Base-by-base conservation (phyloP, 2,113 vertebrate genomes). In the Marcusenius ussheri region DNA sequence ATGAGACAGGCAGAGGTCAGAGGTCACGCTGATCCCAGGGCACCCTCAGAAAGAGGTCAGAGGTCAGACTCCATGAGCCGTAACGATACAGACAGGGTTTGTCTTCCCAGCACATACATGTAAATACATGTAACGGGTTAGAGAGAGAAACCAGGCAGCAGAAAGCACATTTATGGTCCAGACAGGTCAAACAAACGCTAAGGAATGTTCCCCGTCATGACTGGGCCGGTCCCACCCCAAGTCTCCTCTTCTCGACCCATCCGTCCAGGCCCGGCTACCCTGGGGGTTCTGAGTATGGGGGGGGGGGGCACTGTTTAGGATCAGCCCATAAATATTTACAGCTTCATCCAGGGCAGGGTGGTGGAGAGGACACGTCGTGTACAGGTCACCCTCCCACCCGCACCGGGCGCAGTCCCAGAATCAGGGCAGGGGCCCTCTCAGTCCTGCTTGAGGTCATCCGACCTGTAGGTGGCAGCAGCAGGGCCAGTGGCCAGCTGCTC, bases 401-500 rank as follows among this genome's bases (percentile, higher is more conserved):
- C n/a, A 70, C 62, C 62, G 10, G 58, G n/a, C n/a, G 0, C n/a
- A 11, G 21, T 24, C 58, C 58, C 58, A 27, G 2, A 27, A 45
- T 11, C 83, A n/a, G n/a, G 80, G 21, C 39, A n/a, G 19, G 24
- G 45, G 3, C 8, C 8, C 24, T 21, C 17, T 93, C 92, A 96
- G 90, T 96, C 96, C 93, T 94, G 96, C 95, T 95, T 97, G 77
- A 97, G 95, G 80, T 96, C 96, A 90, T 95, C 90, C 50, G 93
- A 90, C 1, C 93, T 92, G 90, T 94, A 94, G 70, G 96, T 93
- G 11, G 93, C 90, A 85, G 91, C 42, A 95, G 83, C 89, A 9
- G 89, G 10, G 86, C 90, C 87, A 42, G 93, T 89, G 70, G 93
- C 0, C 89, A 96, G 94, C 0, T 96, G 96, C 53, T 97, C 97